phyloP scores from a whole-genome alignment of 2,113 vertebrate species.

The Pelobates fuscus region DNA sequence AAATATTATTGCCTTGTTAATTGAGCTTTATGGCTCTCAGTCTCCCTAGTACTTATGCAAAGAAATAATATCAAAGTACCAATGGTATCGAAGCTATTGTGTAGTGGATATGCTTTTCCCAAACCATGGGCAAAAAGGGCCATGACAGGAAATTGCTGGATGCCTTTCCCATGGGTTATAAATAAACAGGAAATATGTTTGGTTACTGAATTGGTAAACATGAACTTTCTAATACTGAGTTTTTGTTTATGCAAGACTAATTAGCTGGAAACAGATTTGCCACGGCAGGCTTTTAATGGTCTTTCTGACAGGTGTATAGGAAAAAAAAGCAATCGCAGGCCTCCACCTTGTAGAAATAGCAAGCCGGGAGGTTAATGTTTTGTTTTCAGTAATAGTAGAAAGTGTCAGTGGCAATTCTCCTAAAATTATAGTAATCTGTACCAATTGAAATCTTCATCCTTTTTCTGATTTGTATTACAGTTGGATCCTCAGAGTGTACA shows the following conservation, averaged over 20 bases:
- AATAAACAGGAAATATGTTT: slow-evolving; percentile 66
- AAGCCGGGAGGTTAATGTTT: too few relatives aligned
- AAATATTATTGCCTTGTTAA: too few relatives aligned
- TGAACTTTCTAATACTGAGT: slow-evolving; percentile 47
- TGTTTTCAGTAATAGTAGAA: too few relatives aligned
- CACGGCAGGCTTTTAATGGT: background rate
- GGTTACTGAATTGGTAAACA: slow-evolving; percentile 67
- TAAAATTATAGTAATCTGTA: too few relatives aligned
- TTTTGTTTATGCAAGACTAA: slow-evolving; percentile 28
- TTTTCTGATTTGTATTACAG: slow-evolving; percentile 60
- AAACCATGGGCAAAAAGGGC: background rate
- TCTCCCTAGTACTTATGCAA: too few relatives aligned
- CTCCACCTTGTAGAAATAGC: too few relatives aligned
- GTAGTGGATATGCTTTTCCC: background rate
- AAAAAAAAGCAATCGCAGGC: too few relatives aligned
- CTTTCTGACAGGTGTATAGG: slow-evolving; percentile 23
- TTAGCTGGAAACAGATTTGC: slow-evolving; percentile 22
- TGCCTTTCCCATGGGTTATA: slow-evolving; percentile 79
- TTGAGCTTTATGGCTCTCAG: too few relatives aligned
- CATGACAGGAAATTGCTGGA: slow-evolving; percentile 65
- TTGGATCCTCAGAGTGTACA: slow-evolving; percentile 93
- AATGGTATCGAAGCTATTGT: too few relatives aligned
- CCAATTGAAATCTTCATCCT: too few relatives aligned
- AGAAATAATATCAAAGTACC: too few relatives aligned
- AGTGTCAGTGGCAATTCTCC: too few relatives aligned